Evolutionary conservation across 2,113 vertebrate species (phyloP).

Genomic region (Phylloscopus trochilus): DNA sequence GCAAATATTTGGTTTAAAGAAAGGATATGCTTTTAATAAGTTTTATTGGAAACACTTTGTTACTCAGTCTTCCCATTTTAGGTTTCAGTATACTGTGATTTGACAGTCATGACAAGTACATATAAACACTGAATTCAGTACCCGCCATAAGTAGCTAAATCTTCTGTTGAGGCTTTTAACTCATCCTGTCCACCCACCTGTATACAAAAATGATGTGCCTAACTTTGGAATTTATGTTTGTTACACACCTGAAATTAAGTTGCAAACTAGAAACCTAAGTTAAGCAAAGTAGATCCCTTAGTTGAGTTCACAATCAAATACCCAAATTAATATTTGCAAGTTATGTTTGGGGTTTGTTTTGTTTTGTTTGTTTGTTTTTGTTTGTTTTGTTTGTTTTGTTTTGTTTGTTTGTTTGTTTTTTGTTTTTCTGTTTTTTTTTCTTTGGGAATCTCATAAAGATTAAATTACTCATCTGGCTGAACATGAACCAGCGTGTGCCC

Average conservation of each 20-base stretch:
- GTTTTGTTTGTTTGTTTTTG: too few species aligned
- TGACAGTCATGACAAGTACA: background rate
- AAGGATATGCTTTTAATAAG: background rate
- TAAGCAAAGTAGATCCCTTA: background rate
- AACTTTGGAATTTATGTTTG: background rate
- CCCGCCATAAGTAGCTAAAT: background rate
- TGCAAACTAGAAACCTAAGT: background rate
- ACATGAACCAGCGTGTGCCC: background rate
- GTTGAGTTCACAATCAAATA: background rate
- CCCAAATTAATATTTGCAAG: background rate
- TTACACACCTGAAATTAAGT: background rate
- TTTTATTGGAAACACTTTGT: background rate
- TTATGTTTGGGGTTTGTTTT: too few species aligned
- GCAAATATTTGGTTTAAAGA: background rate
- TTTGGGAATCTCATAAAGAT: background rate
- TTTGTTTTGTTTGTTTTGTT: too few species aligned
- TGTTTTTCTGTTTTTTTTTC: background rate
- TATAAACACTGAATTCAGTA: background rate
- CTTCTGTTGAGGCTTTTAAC: background rate
- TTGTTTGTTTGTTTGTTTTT: too few species aligned
- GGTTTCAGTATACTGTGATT: background rate
- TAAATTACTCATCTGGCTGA: background rate
- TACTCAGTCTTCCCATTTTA: background rate
- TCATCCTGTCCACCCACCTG: background rate
- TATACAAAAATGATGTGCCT: background rate